Evolutionary conservation across 1,140 invertebrate genomes (phyloP).

Genomic region (Rhopalosiphum padi): DNA sequence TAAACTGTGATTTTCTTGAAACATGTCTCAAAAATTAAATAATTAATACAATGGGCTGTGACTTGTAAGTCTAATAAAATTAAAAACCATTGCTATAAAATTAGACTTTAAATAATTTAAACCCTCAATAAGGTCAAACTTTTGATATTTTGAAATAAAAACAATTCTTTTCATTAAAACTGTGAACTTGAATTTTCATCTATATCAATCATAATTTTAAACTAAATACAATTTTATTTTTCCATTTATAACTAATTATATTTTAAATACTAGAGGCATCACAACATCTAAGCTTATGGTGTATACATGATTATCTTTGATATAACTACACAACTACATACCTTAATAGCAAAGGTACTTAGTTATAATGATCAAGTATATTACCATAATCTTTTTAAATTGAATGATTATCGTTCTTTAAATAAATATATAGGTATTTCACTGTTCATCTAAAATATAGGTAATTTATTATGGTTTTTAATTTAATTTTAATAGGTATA

Average conservation of each 20-base stretch:
- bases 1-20: no score
- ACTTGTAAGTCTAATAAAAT: neutral
- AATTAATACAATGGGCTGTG: neutral
- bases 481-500: neutral
- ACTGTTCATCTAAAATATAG: neutral
- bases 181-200: no score
- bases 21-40: neutral
- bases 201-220: no score
- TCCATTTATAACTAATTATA: no score
- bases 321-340: no score
- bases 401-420: neutral
- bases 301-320: no score
- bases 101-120: neutral
- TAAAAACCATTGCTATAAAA: neutral
- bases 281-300: no score
- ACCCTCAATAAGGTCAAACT: neutral
- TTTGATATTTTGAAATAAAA: neutral
- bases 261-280: no score
- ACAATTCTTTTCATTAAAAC: neutral
- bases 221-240: no score
- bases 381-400: neutral
- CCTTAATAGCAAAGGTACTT: neutral
- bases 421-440: neutral
- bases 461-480: neutral
- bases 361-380: neutral